Evolutionary conservation across 1,140 invertebrate genomes (phyloP).

Genomic region (Bradysia coprophila): DNA sequence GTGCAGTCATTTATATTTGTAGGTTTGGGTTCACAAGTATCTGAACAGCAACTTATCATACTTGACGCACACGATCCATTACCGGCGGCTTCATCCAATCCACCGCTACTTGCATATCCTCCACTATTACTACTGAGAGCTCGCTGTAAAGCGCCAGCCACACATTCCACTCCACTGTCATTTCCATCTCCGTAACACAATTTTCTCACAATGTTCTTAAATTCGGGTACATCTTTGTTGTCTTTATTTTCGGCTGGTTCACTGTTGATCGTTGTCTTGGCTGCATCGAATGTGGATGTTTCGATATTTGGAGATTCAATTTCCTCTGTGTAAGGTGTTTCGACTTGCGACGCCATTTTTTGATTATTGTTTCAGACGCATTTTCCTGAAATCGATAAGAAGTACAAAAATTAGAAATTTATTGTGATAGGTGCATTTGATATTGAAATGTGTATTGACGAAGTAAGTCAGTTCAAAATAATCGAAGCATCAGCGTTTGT

Average conservation of each 20-base stretch:
- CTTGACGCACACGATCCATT: slow-evolving; percentile 49
- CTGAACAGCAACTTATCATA: slow-evolving; percentile 52
- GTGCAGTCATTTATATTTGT: slow-evolving; percentile 31
- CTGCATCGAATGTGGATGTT: too few relatives aligned
- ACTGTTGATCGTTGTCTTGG: background rate
- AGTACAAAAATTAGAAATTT: too few relatives aligned
- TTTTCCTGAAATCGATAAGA: too few relatives aligned
- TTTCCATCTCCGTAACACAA: slow-evolving; percentile 48
- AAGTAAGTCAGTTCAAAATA: too few relatives aligned
- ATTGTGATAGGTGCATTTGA: too few relatives aligned
- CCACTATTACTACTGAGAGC: slow-evolving; percentile 35
- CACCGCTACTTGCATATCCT: slow-evolving; percentile 39
- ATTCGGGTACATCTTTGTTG: slow-evolving; percentile 7
- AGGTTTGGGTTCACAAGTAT: slow-evolving; percentile 30
- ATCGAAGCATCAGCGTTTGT: too few relatives aligned
- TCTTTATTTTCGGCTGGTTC: background rate
- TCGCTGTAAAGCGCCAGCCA: slow-evolving; percentile 27
- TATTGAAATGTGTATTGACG: too few relatives aligned
- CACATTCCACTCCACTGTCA: slow-evolving; percentile 57
- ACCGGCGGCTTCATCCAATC: slow-evolving; percentile 28
- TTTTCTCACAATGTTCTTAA: too few relatives aligned
- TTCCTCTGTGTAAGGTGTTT: too few relatives aligned
- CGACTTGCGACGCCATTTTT: too few relatives aligned
- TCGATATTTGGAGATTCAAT: too few relatives aligned
- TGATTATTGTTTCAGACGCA: too few relatives aligned